Percentiles rank a stretch among this genome's conserved stretches.
These are phyloP conservation scores for Burhinus bistriatus DNA, from an alignment of 2,113 vertebrate species.

Conservation along the genomic window DNA sequence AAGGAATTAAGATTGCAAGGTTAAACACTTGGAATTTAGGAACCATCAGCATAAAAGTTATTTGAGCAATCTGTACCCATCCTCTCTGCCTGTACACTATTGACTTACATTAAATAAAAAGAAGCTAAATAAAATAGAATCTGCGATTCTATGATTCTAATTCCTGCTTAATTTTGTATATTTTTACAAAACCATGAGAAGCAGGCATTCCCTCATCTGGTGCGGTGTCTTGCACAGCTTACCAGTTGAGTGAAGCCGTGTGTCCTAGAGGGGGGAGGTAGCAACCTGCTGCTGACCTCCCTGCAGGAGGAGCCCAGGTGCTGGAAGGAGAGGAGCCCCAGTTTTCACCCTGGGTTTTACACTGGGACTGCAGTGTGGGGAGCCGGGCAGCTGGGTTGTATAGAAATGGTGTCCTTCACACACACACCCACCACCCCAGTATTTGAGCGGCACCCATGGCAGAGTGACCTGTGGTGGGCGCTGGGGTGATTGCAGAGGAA, in stretches of 20 bases:
- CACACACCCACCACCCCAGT: rapidly evolving
- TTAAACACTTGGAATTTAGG: not conserved
- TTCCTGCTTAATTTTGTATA: not conserved
- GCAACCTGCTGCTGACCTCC: not conserved
- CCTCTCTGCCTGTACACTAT: not conserved
- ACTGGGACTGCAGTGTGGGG: not conserved
- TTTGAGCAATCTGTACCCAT: not conserved
- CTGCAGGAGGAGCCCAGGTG: not conserved
- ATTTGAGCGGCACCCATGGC: not conserved
- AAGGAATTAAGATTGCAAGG: not conserved
- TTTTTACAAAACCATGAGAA: not conserved
- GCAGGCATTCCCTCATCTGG: not conserved
- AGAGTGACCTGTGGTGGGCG: not conserved
- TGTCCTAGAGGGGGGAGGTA: not conserved
- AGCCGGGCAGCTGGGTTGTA: not conserved
- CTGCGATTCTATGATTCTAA: not conserved
- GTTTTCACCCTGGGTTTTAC: not conserved
- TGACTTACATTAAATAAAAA: not conserved
- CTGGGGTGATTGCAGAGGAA: not conserved
- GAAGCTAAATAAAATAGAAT: not conserved
- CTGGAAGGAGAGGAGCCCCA: not conserved
- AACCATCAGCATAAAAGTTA: not conserved
- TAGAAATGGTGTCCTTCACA: not conserved
- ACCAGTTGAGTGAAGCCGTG: not conserved
- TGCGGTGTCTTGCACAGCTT: rapidly evolving